Evolutionary conservation across 2,797 vertebrate species (phyloP).

Genomic region (Acridotheres tristis): DNA sequence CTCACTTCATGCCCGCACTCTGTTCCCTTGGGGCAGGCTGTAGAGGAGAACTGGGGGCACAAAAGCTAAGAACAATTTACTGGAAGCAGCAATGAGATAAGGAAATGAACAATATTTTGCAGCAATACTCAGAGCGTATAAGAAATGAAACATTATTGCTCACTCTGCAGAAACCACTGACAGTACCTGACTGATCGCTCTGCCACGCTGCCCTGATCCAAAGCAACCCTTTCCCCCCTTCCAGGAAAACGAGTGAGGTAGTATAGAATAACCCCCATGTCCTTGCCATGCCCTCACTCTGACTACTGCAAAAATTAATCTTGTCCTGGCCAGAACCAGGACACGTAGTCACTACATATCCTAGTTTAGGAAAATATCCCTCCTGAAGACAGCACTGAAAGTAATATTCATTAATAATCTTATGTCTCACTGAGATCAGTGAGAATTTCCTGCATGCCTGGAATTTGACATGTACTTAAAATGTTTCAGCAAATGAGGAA

Average conservation of each 20-base stretch:
- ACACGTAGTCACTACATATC: neutral
- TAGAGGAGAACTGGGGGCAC: neutral
- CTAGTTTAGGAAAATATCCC: neutral
- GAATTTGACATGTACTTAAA: neutral
- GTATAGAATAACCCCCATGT: accelerated
- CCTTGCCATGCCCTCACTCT: accelerated
- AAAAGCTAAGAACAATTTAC: neutral
- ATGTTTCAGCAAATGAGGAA: neutral
- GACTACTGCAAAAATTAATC: neutral
- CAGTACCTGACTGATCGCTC: accelerated
- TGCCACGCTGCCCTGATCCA: accelerated
- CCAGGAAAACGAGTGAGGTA: neutral
- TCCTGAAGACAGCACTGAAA: neutral
- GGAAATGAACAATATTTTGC: neutral
- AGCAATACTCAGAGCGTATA: neutral
- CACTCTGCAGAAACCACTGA: accelerated
- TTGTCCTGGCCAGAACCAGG: neutral
- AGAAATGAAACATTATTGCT: neutral
- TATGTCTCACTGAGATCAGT: neutral
- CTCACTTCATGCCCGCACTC: neutral
- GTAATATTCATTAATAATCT: neutral
- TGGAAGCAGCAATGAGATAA: neutral
- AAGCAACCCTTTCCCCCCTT: accelerated
- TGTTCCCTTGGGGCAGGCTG: neutral
- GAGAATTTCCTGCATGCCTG: neutral